These are phyloP conservation scores for Gonatopus flavifemur DNA, from an alignment of 1,140 invertebrate genomes.

Conservation along the genomic window DNA sequence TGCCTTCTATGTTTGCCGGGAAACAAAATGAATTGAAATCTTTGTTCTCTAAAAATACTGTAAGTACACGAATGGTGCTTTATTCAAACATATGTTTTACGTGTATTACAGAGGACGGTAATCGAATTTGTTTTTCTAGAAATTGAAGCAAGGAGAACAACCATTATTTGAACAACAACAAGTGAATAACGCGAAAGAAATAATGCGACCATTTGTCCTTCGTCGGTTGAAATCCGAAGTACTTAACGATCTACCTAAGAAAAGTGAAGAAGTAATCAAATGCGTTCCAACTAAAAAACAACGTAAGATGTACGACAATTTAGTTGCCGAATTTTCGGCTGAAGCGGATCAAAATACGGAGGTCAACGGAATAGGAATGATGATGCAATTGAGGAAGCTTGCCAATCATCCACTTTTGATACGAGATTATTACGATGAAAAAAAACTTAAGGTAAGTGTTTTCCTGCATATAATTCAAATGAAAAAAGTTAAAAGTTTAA, in stretches of 20 bases:
- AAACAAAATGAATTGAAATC: constrained; percentile 87
- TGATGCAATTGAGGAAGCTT: constrained; percentile 86
- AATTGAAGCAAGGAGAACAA: constrained; percentile 55
- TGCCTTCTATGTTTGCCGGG: constrained; percentile 90
- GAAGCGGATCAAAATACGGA: constrained; percentile 63
- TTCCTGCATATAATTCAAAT: too few species aligned
- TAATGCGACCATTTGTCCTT: constrained; percentile 95
- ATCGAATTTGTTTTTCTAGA: constrained; percentile 9
- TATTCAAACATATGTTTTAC: constrained; percentile 16
- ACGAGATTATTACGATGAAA: constrained; percentile 77
- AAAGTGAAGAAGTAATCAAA: constrained; percentile 69
- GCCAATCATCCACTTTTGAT: constrained; percentile 88
- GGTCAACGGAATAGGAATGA: constrained; percentile 73
- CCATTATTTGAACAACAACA: constrained; percentile 85
- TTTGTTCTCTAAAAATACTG: constrained; percentile 76
- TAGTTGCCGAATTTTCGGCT: constrained; percentile 73
- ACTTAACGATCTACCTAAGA: constrained; percentile 77
- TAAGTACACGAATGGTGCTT: constrained; percentile 45
- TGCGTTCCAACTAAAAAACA: constrained; percentile 73
- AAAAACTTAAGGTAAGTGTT: constrained; percentile 59
- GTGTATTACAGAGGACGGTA: constrained; percentile 49
- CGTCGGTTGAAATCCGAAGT: constrained; percentile 88
- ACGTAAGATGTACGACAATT: constrained; percentile 70
- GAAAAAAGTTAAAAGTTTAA: background rate
- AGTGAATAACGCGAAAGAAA: constrained; percentile 88